Evolutionary conservation across 1,140 invertebrate species (phyloP).

Genomic region (Brachionus plicatilis): DNA sequence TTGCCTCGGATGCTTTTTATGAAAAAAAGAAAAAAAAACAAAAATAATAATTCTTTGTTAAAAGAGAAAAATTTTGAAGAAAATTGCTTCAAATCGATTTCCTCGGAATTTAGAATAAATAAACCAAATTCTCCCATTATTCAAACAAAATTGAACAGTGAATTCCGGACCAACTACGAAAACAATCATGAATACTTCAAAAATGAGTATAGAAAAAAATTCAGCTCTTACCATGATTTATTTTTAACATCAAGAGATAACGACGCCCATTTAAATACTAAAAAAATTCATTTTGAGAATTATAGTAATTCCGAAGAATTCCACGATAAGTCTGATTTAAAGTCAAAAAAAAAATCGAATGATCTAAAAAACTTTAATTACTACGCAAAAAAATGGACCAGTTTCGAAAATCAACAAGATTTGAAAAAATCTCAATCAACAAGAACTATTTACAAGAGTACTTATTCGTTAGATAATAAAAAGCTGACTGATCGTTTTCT

Average conservation of each 20-base stretch:
- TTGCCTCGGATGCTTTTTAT: not conserved
- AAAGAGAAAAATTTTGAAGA: not conserved
- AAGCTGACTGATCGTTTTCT: not conserved
- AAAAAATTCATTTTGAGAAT: not conserved
- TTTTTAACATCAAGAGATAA: not conserved
- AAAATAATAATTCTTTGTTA: not conserved
- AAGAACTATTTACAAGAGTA: not conserved
- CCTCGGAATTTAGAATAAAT: not conserved
- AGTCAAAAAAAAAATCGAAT: not conserved
- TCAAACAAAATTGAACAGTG: not conserved
- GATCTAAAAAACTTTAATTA: not conserved
- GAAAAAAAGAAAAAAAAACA: slow-evolving; percentile 15
- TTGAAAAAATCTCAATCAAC: slow-evolving; percentile 3
- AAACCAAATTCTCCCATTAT: not conserved
- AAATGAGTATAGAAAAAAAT: not conserved
- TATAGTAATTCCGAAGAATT: not conserved
- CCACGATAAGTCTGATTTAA: not conserved
- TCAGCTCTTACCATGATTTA: not conserved
- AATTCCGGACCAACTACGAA: not conserved
- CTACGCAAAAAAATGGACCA: not conserved
- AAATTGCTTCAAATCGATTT: not conserved
- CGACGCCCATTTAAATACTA: not conserved
- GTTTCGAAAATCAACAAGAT: not conserved
- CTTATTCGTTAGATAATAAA: not conserved
- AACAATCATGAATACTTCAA: not conserved